These are phyloP conservation scores for Danio jaintianensis DNA, from an alignment of 2,797 vertebrate species.

Conservation along the genomic window DNA sequence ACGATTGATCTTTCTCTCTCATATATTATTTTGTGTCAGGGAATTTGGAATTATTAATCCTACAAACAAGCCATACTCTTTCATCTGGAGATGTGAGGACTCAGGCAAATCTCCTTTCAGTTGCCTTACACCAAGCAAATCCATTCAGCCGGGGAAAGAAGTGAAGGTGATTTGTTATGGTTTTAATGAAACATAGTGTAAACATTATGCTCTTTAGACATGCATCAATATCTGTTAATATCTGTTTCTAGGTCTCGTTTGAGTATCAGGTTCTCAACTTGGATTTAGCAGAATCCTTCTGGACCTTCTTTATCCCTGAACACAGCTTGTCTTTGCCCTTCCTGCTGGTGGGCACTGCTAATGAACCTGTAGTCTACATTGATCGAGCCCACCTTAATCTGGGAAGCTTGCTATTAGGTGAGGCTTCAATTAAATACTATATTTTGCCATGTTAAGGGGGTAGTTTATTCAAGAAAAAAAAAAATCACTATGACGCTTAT, in stretches of 20 bases:
- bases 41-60: constrained; percentile 87
- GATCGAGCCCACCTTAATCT: constrained; percentile 83
- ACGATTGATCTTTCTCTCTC: neutral
- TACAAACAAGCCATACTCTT: constrained; percentile 81
- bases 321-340: constrained; percentile 83
- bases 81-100: constrained; percentile 85
- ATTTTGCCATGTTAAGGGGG: neutral
- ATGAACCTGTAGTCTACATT: constrained; percentile 82
- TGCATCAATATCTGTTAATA: neutral
- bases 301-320: constrained; percentile 85
- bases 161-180: constrained; percentile 76
- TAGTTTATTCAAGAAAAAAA: neutral
- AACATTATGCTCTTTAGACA: neutral
- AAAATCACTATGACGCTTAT: neutral
- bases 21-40: constrained; percentile 70
- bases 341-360: constrained; percentile 83
- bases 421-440: constrained; percentile 52
- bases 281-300: constrained; percentile 85
- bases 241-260: constrained; percentile 80
- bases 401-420: constrained; percentile 83
- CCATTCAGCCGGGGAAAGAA: constrained; percentile 83
- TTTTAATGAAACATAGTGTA: neutral
- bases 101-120: constrained; percentile 71
- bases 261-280: constrained; percentile 79
- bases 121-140: constrained; percentile 81